phyloP scores from a whole-genome alignment of 2,797 vertebrate genomes.

The Peromyscus nudipes region DNA sequence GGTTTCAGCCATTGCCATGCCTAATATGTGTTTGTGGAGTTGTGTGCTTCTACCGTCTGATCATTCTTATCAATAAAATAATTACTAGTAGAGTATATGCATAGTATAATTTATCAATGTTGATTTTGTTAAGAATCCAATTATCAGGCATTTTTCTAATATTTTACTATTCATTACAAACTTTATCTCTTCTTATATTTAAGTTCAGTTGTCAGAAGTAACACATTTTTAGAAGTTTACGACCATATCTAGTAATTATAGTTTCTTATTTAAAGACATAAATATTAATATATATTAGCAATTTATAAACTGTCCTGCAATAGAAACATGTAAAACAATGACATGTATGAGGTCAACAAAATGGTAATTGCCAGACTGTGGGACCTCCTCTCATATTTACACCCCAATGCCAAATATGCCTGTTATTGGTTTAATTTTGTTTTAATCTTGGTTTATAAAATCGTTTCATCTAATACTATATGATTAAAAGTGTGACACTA shows the following conservation, averaged over 20 bases:
- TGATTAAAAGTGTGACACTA: constrained; percentile 6
- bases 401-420: neutral
- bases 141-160: neutral
- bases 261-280: neutral
- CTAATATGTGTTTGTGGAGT: neutral
- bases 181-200: neutral
- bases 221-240: neutral
- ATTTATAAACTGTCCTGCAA: neutral
- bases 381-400: neutral
- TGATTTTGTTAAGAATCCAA: neutral
- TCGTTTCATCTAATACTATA: neutral
- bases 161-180: neutral
- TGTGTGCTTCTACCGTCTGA: neutral
- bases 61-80: neutral
- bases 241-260: neutral
- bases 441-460: neutral
- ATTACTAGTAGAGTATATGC: neutral
- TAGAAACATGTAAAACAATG: neutral
- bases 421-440: neutral
- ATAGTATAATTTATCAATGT: neutral
- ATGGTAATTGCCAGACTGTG: neutral
- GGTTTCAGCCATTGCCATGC: neutral
- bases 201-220: neutral
- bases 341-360: neutral
- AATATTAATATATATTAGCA: neutral